A percentile compares a stretch with the other conserved stretches of the same genome.
phyloP scores from a whole-genome alignment of 2,888 invertebrate genomes.

The Dione vanillae region DNA sequence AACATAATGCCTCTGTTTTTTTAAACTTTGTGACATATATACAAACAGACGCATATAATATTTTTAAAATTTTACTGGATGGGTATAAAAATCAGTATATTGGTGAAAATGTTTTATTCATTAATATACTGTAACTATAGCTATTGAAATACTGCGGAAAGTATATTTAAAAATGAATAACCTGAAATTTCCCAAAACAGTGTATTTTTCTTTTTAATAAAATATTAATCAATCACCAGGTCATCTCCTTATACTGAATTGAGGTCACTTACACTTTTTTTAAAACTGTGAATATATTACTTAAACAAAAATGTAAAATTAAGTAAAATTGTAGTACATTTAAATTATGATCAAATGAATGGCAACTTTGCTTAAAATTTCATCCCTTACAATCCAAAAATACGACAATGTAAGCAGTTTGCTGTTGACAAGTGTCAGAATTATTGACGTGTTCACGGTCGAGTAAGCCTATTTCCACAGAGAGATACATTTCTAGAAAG shows the following conservation, averaged over 20 bases:
- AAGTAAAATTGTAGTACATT: not conserved
- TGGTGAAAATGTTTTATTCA: no score
- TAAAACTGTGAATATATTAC: not conserved
- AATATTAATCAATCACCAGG: not conserved
- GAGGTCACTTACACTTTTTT: not conserved
- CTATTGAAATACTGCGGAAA: no score
- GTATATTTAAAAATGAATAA: no score
- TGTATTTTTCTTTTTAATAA: not conserved
- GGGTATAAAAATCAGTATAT: no score
- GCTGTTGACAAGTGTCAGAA: slow-evolving; percentile 71
- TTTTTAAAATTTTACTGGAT: no score
- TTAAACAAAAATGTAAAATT: not conserved
- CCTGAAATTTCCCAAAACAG: no score
- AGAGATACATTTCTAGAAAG: slow-evolving; percentile 54
- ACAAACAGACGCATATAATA: no score
- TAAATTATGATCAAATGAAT: slow-evolving; percentile 17
- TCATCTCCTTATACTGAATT: not conserved
- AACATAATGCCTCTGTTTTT: no score
- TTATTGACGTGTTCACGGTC: slow-evolving; percentile 70
- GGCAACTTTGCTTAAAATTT: slow-evolving; percentile 34
- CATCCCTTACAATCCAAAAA: slow-evolving; percentile 55
- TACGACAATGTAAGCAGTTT: slow-evolving; percentile 64
- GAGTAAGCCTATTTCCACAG: slow-evolving; percentile 66
- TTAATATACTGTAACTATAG: not conserved
- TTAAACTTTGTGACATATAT: no score